Evolutionary conservation across 92 coral and sea anemone genomes (phyloP).

Genomic region (Zoanthus sansibaricus): DNA sequence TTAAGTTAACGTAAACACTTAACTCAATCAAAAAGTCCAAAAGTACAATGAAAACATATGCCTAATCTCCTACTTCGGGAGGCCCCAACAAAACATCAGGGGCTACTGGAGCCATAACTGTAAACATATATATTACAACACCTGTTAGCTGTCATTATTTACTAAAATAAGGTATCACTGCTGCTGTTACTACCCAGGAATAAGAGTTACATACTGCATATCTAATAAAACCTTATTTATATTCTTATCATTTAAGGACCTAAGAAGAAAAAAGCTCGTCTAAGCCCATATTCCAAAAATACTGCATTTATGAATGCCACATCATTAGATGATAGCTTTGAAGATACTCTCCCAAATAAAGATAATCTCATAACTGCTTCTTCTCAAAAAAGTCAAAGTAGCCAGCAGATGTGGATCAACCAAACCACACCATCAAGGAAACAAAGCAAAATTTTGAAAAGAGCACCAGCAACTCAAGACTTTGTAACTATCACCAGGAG

Average conservation of each 20-base stretch:
- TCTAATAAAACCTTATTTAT: too few species aligned
- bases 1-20: too few species aligned
- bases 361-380: neutral
- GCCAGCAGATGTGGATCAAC: neutral
- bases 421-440: conserved; percentile 22
- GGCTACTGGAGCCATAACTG: too few species aligned
- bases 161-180: too few species aligned
- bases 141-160: too few species aligned
- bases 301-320: neutral
- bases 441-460: conserved; percentile 60
- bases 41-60: too few species aligned
- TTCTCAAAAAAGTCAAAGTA: neutral
- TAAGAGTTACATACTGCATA: too few species aligned
- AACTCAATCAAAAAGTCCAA: too few species aligned
- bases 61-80: too few species aligned
- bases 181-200: too few species aligned
- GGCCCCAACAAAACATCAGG: too few species aligned
- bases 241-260: conserved; percentile 55
- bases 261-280: conserved; percentile 70
- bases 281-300: conserved; percentile 31
- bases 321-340: neutral
- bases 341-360: neutral
- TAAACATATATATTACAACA: too few species aligned
- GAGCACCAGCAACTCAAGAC: conserved; percentile 89
- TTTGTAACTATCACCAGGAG: conserved; percentile 78